These are phyloP conservation scores for Amphimallon solstitiale DNA, from an alignment of 2,888 invertebrate genomes.

Conservation along the genomic window DNA sequence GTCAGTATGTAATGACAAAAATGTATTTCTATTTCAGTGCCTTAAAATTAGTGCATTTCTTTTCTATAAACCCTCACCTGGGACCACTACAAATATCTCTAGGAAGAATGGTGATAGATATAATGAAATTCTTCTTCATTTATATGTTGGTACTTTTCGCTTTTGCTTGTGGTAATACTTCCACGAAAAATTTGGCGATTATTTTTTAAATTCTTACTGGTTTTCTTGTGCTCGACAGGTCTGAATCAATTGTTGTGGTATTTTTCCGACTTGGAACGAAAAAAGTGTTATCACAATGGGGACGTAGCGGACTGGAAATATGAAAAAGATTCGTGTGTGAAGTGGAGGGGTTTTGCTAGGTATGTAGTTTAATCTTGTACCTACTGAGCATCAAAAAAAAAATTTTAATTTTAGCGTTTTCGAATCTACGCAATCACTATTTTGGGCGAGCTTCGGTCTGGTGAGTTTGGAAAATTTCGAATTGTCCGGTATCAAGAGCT, in stretches of 20 bases:
- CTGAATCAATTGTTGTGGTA: slow-evolving; percentile 95
- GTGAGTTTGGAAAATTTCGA: slow-evolving; percentile 90
- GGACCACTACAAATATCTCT: slow-evolving; percentile 94
- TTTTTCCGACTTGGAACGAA: slow-evolving; percentile 85
- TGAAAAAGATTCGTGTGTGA: slow-evolving; percentile 80
- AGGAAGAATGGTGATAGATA: slow-evolving; percentile 93
- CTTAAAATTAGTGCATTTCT: slow-evolving; percentile 94
- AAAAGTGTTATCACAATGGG: slow-evolving; percentile 80
- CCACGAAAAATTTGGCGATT: slow-evolving; percentile 45
- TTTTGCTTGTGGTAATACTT: slow-evolving; percentile 85
- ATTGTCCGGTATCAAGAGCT: slow-evolving; percentile 85
- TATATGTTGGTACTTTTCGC: slow-evolving; percentile 93
- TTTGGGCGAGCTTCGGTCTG: slow-evolving; percentile 96
- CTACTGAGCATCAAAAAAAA: slow-evolving; percentile 54
- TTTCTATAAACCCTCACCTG: slow-evolving; percentile 95
- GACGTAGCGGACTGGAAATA: slow-evolving; percentile 82
- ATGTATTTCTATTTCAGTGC: slow-evolving; percentile 70
- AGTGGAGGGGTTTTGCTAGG: slow-evolving; percentile 89
- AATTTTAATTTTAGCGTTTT: slow-evolving; percentile 75
- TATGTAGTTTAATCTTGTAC: slow-evolving; percentile 55
- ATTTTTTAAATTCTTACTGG: too few relatives aligned
- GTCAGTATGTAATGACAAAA: background rate
- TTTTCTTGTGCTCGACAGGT: too few relatives aligned
- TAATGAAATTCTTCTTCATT: slow-evolving; percentile 95
- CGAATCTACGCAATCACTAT: slow-evolving; percentile 93